These are phyloP conservation scores for Phataginus tetradactyla DNA, from an alignment of 2,797 vertebrate genomes.

Conservation along the genomic window DNA sequence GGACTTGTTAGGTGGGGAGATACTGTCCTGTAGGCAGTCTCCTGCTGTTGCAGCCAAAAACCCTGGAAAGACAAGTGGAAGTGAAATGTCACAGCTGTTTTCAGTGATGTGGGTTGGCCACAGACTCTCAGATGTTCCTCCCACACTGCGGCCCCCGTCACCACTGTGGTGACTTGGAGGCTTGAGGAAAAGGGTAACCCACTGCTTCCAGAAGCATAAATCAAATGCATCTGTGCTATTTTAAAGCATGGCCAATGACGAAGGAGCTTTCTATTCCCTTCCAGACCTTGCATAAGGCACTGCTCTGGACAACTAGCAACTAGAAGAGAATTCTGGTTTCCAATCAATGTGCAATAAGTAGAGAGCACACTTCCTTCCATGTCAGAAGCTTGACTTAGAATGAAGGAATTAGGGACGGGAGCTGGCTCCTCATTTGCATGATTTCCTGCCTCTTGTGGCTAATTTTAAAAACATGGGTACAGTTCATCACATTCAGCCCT, in stretches of 20 bases:
- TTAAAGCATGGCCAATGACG: accelerated
- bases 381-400: neutral
- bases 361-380: neutral
- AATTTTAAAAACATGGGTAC: neutral
- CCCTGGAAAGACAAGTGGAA: neutral
- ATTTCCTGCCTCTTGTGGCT: neutral
- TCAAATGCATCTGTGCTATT: neutral
- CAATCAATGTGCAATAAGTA: accelerated
- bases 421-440: neutral
- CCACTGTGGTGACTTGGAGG: too few relatives aligned
- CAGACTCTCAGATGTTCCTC: neutral
- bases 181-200: neutral
- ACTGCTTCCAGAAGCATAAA: neutral
- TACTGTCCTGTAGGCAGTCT: neutral
- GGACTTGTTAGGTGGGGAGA: neutral
- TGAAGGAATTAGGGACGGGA: neutral
- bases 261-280: neutral
- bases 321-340: neutral
- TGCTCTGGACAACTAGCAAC: neutral
- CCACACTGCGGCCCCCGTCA: neutral
- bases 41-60: neutral
- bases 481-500: neutral
- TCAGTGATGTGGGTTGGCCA: neutral
- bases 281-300: neutral
- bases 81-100: accelerated